Conservation (phyloP, 1,140 invertebrate genomes). For the Drosophila lacteicornis region DNA sequence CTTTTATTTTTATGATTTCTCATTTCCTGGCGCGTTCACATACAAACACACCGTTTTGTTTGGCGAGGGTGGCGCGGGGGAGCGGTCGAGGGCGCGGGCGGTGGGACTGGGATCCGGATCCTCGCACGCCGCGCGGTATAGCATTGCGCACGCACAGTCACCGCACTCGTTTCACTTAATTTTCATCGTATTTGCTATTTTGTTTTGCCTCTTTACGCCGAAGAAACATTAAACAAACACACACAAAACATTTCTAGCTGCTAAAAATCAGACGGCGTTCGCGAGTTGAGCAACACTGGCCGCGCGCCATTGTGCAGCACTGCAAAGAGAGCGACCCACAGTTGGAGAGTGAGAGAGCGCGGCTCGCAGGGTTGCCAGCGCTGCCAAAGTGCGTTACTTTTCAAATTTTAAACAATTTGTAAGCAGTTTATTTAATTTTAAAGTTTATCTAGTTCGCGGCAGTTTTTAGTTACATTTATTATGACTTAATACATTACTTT, state of each 20-base stretch:
- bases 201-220: constrained; percentile 16
- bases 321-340: not conserved
- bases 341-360: constrained; percentile 2
- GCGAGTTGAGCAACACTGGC: constrained; percentile 23
- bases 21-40: constrained; percentile 43
- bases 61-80: constrained; percentile 13
- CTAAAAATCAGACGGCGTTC: constrained; percentile 40
- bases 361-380: constrained; percentile 19
- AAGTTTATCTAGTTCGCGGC: not conserved
- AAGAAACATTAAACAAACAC: constrained; percentile 47
- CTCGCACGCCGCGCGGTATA: constrained; percentile 25
- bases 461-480: not conserved
- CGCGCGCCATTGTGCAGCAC: constrained; percentile 18
- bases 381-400: constrained; percentile 14
- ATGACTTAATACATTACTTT: not conserved
- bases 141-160: constrained; percentile 34
- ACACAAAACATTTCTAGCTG: constrained; percentile 45
- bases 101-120: constrained; percentile 33
- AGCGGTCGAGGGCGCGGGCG: constrained; percentile 7
- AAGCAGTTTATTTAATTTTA: not conserved
- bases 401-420: constrained; percentile 12
- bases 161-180: constrained; percentile 17
- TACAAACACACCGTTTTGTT: constrained; percentile 5
- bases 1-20: constrained; percentile 38
- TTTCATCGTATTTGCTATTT: constrained; percentile 29